These are phyloP conservation scores for Drosophila pseudoobscura DNA, from an alignment of 1,140 invertebrate genomes.

Conservation along the genomic window DNA sequence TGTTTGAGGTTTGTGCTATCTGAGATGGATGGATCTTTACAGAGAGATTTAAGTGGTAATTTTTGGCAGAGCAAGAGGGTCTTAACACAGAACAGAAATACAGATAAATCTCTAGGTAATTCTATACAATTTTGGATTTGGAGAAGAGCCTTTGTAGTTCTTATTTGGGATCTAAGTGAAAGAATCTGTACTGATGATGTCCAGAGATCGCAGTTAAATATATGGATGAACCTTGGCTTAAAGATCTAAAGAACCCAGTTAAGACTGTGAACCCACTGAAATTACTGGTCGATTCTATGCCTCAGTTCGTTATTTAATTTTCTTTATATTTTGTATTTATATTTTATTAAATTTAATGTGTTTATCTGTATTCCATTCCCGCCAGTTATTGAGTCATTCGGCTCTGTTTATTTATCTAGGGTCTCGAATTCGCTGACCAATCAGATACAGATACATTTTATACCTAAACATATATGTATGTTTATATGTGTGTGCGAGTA, in stretches of 20 bases:
- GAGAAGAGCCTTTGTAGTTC: too few species aligned
- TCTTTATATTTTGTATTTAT: not conserved
- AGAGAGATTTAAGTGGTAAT: not conserved
- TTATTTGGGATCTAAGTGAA: too few species aligned
- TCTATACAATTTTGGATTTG: too few species aligned
- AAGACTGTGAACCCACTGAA: too few species aligned
- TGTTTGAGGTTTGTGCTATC: conserved; percentile 20
- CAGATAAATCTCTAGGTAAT: not conserved
- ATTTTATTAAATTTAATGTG: conserved; percentile 11
- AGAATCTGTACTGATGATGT: too few species aligned
- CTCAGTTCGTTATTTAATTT: too few species aligned
- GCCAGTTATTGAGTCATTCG: conserved; percentile 29
- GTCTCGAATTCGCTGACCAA: conserved; percentile 37
- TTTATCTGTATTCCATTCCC: conserved; percentile 5
- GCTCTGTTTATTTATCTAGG: conserved; percentile 5
- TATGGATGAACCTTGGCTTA: too few species aligned
- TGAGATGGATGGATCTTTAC: not conserved
- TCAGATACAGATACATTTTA: conserved; percentile 9
- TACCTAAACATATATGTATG: not conserved
- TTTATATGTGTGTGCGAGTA: conserved; percentile 15
- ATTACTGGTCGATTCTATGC: too few species aligned
- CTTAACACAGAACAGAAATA: not conserved
- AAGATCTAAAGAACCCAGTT: too few species aligned
- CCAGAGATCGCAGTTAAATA: too few species aligned
- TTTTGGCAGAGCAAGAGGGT: not conserved